Conservation (phyloP, 2,113 vertebrate species). For the Oreochromis niloticus region DNA sequence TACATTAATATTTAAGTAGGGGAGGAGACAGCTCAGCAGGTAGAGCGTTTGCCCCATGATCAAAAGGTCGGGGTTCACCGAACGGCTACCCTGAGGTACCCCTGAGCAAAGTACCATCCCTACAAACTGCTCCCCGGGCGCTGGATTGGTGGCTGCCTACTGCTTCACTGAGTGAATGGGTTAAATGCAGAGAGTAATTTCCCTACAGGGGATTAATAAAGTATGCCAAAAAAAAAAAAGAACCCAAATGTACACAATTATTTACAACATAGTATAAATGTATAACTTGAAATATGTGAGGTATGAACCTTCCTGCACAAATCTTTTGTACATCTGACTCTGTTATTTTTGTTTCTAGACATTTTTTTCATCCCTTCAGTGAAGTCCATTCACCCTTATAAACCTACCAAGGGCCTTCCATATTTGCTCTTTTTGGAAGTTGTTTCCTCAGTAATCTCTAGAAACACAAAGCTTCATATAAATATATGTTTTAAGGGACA, state of each 20-base stretch:
- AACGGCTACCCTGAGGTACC: background rate
- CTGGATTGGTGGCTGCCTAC: background rate
- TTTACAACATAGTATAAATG: background rate
- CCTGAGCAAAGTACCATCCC: background rate
- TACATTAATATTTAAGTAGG: background rate
- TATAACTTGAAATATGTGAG: background rate
- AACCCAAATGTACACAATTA: background rate
- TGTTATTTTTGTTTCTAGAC: background rate
- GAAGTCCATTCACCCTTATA: background rate
- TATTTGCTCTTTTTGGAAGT: background rate
- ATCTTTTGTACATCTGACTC: background rate
- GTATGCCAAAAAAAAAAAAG: background rate
- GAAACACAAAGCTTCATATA: background rate
- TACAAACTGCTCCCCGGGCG: background rate
- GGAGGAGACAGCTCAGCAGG: background rate
- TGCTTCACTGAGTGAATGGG: background rate
- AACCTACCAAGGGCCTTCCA: background rate
- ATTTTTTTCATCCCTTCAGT: background rate
- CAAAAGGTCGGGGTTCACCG: background rate
- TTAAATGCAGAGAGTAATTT: background rate
- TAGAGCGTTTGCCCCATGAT: background rate
- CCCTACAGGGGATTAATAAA: background rate
- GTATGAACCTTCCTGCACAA: background rate
- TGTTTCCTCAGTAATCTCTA: background rate
- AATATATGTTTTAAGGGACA: background rate